These are phyloP conservation scores for Trachymyrmex septentrionalis DNA, from an alignment of 1,140 invertebrate species.

Conservation along the genomic window DNA sequence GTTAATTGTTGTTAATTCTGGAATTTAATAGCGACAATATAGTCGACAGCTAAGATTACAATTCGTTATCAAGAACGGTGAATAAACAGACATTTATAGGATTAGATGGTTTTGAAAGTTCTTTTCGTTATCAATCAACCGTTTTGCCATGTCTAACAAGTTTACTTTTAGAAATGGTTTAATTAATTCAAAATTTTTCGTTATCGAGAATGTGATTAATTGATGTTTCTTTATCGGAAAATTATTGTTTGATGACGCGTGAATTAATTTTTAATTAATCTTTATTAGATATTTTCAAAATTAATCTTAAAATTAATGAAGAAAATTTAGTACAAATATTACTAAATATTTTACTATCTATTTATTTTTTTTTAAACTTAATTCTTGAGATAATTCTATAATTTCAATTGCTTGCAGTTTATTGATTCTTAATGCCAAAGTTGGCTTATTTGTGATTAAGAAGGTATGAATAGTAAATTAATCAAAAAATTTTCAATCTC, in stretches of 20 bases:
- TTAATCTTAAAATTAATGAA: conserved; percentile 10
- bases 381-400: background rate
- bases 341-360: background rate
- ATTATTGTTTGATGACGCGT: background rate
- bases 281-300: background rate
- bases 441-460: background rate
- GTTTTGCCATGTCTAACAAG: background rate
- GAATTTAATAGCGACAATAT: background rate
- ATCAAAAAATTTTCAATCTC: background rate
- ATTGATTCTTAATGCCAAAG: background rate
- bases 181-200: background rate
- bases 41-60: background rate
- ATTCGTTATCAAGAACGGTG: conserved; percentile 10
- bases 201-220: background rate
- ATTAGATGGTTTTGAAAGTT: conserved; percentile 13
- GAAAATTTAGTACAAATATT: background rate
- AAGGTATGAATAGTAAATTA: background rate
- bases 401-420: background rate
- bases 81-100: conserved; percentile 9
- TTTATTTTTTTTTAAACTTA: background rate
- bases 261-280: background rate
- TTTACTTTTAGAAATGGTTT: background rate
- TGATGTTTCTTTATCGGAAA: background rate
- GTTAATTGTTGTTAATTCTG: conserved; percentile 22
- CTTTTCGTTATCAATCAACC: conserved; percentile 2